Conservation (phyloP, 2,797 vertebrate species). For the Agapornis canus region DNA sequence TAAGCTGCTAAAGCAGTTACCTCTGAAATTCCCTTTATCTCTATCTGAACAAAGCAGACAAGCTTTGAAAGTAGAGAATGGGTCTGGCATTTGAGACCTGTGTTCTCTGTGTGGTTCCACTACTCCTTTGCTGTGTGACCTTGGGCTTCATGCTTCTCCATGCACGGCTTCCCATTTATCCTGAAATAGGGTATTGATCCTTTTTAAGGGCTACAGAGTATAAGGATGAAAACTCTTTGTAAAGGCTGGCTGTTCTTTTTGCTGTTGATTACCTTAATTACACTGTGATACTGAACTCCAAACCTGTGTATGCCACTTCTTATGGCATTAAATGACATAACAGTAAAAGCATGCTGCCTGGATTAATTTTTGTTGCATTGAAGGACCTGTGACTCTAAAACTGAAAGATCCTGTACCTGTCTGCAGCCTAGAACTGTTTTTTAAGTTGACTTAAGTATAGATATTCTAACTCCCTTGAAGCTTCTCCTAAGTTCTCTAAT, state of each 20-base stretch:
- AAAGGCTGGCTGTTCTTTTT: not conserved
- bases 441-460: not conserved
- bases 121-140: not conserved
- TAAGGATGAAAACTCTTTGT: not conserved
- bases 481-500: conserved; percentile 8
- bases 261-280: not conserved
- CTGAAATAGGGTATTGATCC: not conserved
- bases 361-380: not conserved
- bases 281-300: not conserved
- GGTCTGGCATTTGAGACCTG: not conserved
- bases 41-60: not conserved
- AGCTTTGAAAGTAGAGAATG: not conserved
- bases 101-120: not conserved
- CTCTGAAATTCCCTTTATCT: not conserved
- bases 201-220: not conserved
- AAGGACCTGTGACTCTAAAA: not conserved
- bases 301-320: fast-evolving
- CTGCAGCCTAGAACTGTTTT: not conserved
- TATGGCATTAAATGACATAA: not conserved
- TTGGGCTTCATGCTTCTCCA: not conserved
- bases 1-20: not conserved
- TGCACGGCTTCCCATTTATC: not conserved
- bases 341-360: not conserved
- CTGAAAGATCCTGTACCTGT: not conserved
- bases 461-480: conserved; percentile 5